These are phyloP conservation scores for Copidosoma aretas DNA, from an alignment of 2,888 invertebrate species.

Conservation along the genomic window DNA sequence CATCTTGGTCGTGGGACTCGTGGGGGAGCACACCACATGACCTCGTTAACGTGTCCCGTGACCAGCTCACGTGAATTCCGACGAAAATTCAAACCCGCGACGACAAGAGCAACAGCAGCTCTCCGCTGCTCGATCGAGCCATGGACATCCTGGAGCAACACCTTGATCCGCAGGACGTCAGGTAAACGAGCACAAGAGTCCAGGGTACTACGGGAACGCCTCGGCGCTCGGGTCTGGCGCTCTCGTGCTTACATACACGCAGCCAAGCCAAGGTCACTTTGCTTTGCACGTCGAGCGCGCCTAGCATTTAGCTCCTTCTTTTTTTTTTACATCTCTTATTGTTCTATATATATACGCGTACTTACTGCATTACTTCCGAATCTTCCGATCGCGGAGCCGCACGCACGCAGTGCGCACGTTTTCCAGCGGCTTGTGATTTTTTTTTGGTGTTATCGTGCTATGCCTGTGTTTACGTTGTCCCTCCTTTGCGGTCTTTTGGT, in stretches of 20 bases:
- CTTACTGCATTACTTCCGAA: too few relatives aligned
- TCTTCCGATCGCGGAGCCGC: too few relatives aligned
- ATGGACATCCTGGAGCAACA: slow-evolving; percentile 62
- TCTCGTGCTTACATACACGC: not conserved
- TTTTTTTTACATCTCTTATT: not conserved
- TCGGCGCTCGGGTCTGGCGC: too few relatives aligned
- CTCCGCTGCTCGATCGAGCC: slow-evolving; percentile 3
- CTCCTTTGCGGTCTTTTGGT: too few relatives aligned
- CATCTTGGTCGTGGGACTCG: slow-evolving; percentile 30
- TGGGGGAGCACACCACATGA: slow-evolving; percentile 58
- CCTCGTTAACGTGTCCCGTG: slow-evolving; percentile 63
- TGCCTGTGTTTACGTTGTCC: too few relatives aligned
- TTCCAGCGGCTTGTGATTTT: too few relatives aligned
- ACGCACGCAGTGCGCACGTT: too few relatives aligned
- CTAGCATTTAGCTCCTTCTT: not conserved
- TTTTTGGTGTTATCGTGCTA: too few relatives aligned
- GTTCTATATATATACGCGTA: too few relatives aligned
- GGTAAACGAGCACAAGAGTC: slow-evolving; percentile 53
- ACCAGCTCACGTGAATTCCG: slow-evolving; percentile 64
- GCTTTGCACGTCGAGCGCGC: not conserved
- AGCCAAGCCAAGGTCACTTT: not conserved
- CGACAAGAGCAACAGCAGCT: slow-evolving; percentile 1
- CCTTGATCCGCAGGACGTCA: slow-evolving; percentile 59
- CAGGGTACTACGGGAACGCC: too few relatives aligned
- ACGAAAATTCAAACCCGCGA: slow-evolving; percentile 41